Conservation (phyloP, 1,140 invertebrate genomes). For the Pararge aegeria region DNA sequence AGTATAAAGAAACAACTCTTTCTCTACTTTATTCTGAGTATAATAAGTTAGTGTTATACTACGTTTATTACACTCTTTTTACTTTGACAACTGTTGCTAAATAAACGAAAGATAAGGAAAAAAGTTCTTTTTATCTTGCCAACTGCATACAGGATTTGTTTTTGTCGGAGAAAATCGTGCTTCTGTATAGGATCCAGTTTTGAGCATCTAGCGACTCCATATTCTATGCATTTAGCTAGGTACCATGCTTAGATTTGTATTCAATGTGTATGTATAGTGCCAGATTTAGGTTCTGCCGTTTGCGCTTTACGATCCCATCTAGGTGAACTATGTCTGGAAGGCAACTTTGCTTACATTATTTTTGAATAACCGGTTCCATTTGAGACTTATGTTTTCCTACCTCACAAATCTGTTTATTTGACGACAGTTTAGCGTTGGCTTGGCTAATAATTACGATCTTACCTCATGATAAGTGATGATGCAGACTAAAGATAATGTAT, state of each 20-base stretch:
- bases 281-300: not conserved
- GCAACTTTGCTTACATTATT: not conserved
- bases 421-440: not conserved
- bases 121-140: conserved; percentile 3
- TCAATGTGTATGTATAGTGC: not conserved
- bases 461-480: not conserved
- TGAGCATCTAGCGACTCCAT: not conserved
- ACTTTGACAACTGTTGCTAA: no score
- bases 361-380: not conserved
- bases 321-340: not conserved
- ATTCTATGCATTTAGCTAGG: not conserved
- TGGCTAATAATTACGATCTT: not conserved
- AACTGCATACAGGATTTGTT: conserved; percentile 1
- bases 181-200: not conserved
- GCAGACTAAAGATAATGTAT: not conserved
- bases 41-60: no score
- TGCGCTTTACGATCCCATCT: not conserved
- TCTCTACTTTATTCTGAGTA: no score
- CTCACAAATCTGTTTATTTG: not conserved
- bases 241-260: not conserved
- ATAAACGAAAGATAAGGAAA: not conserved
- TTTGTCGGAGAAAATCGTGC: not conserved
- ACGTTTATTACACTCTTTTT: no score
- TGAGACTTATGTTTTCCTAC: not conserved
- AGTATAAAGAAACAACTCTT: no score